A percentile compares a stretch with the other conserved stretches of the same genome.
Conservation (phyloP, 2,888 invertebrate species). For the Ormyrus labotus region DNA sequence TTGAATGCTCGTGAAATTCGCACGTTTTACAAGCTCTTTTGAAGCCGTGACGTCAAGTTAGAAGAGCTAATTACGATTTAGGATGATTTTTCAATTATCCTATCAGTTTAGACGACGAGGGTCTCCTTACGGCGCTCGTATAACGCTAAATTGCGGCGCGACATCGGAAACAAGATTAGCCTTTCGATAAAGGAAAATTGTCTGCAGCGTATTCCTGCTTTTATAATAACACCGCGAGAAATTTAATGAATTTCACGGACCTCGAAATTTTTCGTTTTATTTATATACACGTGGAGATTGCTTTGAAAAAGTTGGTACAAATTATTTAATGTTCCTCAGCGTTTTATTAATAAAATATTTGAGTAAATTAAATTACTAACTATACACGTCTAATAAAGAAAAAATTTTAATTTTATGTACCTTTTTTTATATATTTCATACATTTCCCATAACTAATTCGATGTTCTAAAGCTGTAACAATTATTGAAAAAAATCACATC, state of each 20-base stretch:
- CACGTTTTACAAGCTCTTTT: conserved; percentile 34
- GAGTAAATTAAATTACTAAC: too few species aligned
- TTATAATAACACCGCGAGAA: conserved; percentile 22
- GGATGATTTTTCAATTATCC: conserved; percentile 57
- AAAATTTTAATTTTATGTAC: too few species aligned
- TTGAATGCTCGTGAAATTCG: conserved; percentile 48
- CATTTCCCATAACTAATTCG: too few species aligned
- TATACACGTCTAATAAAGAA: too few species aligned
- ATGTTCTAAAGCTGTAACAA: too few species aligned
- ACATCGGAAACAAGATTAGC: conserved; percentile 54
- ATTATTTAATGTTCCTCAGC: too few species aligned
- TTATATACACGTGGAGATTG: too few species aligned
- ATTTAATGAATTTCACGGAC: not conserved
- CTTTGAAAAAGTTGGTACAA: too few species aligned
- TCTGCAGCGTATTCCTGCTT: conserved; percentile 37
- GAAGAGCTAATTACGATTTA: conserved; percentile 55
- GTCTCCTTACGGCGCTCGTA: conserved; percentile 45
- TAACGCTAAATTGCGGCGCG: conserved; percentile 52
- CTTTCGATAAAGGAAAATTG: conserved; percentile 54
- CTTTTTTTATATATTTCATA: too few species aligned
- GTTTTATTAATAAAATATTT: too few species aligned
- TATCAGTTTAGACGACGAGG: conserved; percentile 53
- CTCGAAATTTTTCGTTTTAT: not conserved
- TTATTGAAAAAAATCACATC: too few species aligned
- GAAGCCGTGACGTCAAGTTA: conserved; percentile 51